phyloP scores from a whole-genome alignment of 2,888 invertebrate genomes.

The Drosophila multiciliata region DNA sequence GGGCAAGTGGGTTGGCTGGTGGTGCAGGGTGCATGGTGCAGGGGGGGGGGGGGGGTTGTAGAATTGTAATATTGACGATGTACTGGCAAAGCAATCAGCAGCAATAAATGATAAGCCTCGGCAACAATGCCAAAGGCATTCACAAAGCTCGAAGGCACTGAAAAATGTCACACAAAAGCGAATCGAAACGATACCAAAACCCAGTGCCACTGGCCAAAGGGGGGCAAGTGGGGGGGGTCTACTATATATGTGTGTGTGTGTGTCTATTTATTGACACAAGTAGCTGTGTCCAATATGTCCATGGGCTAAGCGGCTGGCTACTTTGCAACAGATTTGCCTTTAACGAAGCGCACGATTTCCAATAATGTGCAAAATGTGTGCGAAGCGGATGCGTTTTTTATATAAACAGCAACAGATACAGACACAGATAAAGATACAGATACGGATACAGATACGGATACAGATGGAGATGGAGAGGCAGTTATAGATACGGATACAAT shows the following conservation, averaged over 20 bases:
- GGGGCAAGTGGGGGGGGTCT: too few species aligned
- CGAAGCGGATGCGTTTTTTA: constrained; percentile 55
- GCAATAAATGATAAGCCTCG: constrained; percentile 76
- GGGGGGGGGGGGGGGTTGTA: background rate
- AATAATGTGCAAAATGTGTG: constrained; percentile 73
- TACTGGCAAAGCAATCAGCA: constrained; percentile 72
- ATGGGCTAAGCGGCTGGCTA: constrained; percentile 51
- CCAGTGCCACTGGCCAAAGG: background rate
- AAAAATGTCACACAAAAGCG: constrained; percentile 59
- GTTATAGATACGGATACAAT: background rate
- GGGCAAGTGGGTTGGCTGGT: too few species aligned
- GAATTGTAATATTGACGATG: constrained; percentile 29
- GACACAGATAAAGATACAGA: background rate
- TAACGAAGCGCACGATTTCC: constrained; percentile 79
- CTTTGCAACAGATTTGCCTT: constrained; percentile 77
- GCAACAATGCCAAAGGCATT: constrained; percentile 64
- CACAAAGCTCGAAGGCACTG: constrained; percentile 25
- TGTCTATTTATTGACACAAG: constrained; percentile 11
- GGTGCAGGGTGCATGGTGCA: too few species aligned
- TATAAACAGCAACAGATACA: constrained; percentile 4
- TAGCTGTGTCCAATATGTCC: constrained; percentile 1
- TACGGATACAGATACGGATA: rapidly evolving
- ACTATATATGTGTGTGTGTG: background rate
- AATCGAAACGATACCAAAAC: background rate
- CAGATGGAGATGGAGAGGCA: background rate